Evolutionary conservation across 92 coral and sea anemone genomes (phyloP).

Genomic region (Paramuricea clavata): DNA sequence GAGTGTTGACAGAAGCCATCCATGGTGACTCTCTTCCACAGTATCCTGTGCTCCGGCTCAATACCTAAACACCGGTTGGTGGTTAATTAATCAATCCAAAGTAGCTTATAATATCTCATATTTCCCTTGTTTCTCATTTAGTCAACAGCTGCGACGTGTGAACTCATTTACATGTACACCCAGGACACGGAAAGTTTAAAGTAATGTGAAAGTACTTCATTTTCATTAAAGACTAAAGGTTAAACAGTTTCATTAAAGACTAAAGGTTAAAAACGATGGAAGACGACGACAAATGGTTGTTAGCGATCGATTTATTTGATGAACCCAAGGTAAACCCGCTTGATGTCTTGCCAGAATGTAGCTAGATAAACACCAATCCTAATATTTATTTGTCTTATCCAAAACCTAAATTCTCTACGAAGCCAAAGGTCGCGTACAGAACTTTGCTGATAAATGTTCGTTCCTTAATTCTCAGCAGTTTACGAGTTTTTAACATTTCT

Average conservation of each 20-base stretch:
- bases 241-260: not conserved
- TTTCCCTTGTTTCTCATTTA: slow-evolving; percentile 9
- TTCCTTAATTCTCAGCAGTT: not conserved
- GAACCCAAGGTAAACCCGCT: not conserved
- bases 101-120: slow-evolving; percentile 6
- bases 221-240: not conserved
- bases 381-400: not conserved
- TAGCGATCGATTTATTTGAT: not conserved
- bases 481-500: not conserved
- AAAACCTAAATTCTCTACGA: not conserved
- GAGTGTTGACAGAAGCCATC: slow-evolving; percentile 2
- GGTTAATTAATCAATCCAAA: slow-evolving; percentile 34
- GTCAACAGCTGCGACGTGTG: not conserved
- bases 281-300: slow-evolving; percentile 11
- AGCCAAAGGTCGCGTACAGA: not conserved
- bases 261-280: not conserved
- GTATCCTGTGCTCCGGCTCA: not conserved
- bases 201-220: not conserved
- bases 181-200: not conserved
- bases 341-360: not conserved
- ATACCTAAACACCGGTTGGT: slow-evolving; percentile 10
- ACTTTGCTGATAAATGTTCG: not conserved
- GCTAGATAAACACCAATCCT: not conserved
- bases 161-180: not conserved
- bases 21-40: not conserved